Base-by-base conservation (phyloP, 2,113 vertebrate genomes). In the Albula goreensis region DNA sequence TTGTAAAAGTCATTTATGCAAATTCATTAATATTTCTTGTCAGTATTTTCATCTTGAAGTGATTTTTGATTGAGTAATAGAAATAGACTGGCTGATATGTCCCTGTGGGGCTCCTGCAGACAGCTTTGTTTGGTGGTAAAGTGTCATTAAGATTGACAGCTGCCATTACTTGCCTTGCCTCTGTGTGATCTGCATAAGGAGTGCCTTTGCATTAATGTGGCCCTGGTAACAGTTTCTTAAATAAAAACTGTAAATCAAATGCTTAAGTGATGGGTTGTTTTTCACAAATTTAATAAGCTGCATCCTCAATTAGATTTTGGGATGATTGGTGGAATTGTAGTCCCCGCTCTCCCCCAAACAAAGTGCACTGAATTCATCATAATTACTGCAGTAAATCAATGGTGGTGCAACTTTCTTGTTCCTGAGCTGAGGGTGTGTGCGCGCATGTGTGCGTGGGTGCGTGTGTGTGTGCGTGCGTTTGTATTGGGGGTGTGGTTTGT, bases 331-430 rank as follows among this genome's bases (percentile, higher is more conserved):
- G 52, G 19, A 22, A 57, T 13, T 15, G 52, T 56, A 82, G 19
- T 56, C 31, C 31, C 52, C 13, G 51, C n/a, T 82, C 9, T 56
- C n/a, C 19, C 80, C 51, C 2, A 15, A 3, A 22, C 17, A 50
- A 79, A 81, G 79, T 17, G 81, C 81, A 53, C 51, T 15, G 25
- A 56, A 82, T 82, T 25, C 3, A 82, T 82, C 25, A n/a, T 52
- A 13, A 19, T 82, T 57, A 41, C 22, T 9, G 5, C 52, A 22
- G 51, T 81, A 17, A 51, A 81, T 57, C 81, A 12, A n/a, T 56
- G 51, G 22, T 17, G 22, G 0, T 57, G n/a, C 51, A 57, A 22
- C 31, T 79, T 70, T 19, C 5, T 12, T 70, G 0, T 9, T 56
- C 53, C 53, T 56, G 7, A 56, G 53, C 53, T 12, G 12, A 56